Evolutionary conservation across 2,888 invertebrate genomes (phyloP).

Genomic region (Diarsia dahlii): DNA sequence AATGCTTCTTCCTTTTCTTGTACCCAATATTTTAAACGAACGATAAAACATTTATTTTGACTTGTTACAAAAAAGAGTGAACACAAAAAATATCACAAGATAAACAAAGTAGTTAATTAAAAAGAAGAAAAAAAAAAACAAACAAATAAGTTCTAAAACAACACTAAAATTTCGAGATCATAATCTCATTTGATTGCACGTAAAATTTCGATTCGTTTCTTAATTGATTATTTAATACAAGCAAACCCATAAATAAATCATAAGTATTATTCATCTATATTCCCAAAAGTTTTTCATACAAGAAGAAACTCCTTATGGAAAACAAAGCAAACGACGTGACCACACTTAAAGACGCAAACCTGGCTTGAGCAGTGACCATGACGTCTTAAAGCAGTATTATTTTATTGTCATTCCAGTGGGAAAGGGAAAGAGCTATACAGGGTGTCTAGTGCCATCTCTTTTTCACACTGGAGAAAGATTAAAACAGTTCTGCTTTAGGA

Average conservation of each 20-base stretch:
- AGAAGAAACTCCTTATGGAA: not conserved
- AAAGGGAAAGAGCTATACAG: too few species aligned
- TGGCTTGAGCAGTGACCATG: not conserved
- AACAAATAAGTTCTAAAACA: constrained; percentile 12
- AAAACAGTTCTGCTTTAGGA: too few species aligned
- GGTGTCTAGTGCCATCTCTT: too few species aligned
- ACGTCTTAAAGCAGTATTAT: too few species aligned
- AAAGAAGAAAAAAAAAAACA: constrained; percentile 18
- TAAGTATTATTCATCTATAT: constrained; percentile 8
- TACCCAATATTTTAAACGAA: not conserved
- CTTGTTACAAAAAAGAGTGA: constrained; percentile 41
- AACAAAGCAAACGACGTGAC: not conserved
- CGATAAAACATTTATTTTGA: constrained; percentile 19
- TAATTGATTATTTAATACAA: constrained; percentile 13
- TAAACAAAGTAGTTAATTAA: constrained; percentile 5
- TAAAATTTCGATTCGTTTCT: constrained; percentile 36
- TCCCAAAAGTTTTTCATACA: not conserved
- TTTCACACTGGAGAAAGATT: too few species aligned
- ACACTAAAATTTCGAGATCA: constrained; percentile 46
- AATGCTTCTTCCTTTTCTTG: not conserved
- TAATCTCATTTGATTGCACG: constrained; percentile 51
- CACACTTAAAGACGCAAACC: not conserved
- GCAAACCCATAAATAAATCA: not conserved
- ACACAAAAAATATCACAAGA: constrained; percentile 59
- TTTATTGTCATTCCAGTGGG: too few species aligned